A percentile compares a stretch with the other conserved stretches of the same genome.
Evolutionary conservation across 2,113 vertebrate genomes (phyloP).

Genomic region (Eleginops maclovinus): DNA sequence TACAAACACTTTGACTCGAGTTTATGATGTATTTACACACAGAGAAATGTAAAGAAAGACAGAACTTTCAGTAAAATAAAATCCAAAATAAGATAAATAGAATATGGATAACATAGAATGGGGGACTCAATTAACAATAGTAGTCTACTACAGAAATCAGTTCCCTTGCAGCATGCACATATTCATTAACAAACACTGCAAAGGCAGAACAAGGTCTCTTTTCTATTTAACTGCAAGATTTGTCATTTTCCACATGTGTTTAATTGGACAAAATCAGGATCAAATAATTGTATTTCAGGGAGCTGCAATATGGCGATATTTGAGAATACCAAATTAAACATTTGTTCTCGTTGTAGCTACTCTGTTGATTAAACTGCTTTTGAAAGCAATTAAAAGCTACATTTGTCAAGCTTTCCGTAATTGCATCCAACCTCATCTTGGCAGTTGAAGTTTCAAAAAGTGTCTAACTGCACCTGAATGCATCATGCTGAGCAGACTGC

Average conservation of each 20-base stretch:
- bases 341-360: background rate
- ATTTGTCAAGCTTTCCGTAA: background rate
- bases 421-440: background rate
- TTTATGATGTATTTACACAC: background rate
- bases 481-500: background rate
- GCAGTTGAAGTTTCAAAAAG: background rate
- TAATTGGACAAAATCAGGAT: too few species aligned
- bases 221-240: background rate
- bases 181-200: too few species aligned
- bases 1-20: background rate
- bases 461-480: constrained; percentile 23
- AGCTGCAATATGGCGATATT: background rate
- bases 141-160: too few species aligned
- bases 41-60: too few species aligned
- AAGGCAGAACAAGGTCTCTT: too few species aligned
- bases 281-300: background rate
- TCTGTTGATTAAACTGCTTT: background rate
- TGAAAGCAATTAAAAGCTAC: background rate
- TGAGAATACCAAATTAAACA: background rate
- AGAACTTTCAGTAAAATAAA: too few species aligned
- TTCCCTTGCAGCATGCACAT: too few species aligned
- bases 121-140: too few species aligned
- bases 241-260: background rate
- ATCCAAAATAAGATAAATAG: too few species aligned
- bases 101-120: too few species aligned